These are phyloP conservation scores for Amphimedon queenslandica DNA, from an alignment of 37 sponge, comb jelly and placozoan genomes.

Conservation along the genomic window DNA sequence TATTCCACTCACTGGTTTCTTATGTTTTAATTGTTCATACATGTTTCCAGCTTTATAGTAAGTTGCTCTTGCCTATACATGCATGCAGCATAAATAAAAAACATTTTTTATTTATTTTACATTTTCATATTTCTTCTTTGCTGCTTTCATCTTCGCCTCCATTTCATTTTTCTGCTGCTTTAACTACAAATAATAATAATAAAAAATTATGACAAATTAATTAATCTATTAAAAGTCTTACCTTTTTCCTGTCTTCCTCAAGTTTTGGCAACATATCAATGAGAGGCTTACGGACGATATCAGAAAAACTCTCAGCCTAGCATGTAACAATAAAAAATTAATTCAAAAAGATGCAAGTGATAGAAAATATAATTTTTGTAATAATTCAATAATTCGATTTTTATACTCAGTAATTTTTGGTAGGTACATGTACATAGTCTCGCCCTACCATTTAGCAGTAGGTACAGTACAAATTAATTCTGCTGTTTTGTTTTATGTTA, in stretches of 20 bases:
- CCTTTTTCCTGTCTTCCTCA: conserved; percentile 54
- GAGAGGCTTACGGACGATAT: conserved; percentile 43
- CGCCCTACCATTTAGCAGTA: too few species aligned
- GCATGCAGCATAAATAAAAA: too few species aligned
- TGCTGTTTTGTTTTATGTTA: too few species aligned
- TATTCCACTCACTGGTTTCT: too few species aligned
- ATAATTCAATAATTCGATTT: too few species aligned
- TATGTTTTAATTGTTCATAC: background rate
- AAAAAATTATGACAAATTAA: background rate
- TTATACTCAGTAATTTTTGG: too few species aligned
- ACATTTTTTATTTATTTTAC: too few species aligned
- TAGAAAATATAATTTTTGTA: background rate
- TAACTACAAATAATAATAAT: conserved; percentile 13
- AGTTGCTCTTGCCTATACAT: conserved; percentile 36
- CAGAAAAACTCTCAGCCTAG: conserved; percentile 38
- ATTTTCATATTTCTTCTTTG: background rate
- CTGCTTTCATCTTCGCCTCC: conserved; percentile 7
- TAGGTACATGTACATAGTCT: too few species aligned
- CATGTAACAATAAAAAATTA: too few species aligned
- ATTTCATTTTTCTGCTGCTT: conserved; percentile 10
- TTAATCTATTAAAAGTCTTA: conserved; percentile 1
- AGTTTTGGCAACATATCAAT: conserved; percentile 49
- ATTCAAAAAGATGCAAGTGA: too few species aligned
- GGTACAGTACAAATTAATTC: too few species aligned
- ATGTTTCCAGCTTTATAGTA: conserved; percentile 35